phyloP scores from a whole-genome alignment of 2,113 vertebrate genomes.

The Engraulis encrasicolus region DNA sequence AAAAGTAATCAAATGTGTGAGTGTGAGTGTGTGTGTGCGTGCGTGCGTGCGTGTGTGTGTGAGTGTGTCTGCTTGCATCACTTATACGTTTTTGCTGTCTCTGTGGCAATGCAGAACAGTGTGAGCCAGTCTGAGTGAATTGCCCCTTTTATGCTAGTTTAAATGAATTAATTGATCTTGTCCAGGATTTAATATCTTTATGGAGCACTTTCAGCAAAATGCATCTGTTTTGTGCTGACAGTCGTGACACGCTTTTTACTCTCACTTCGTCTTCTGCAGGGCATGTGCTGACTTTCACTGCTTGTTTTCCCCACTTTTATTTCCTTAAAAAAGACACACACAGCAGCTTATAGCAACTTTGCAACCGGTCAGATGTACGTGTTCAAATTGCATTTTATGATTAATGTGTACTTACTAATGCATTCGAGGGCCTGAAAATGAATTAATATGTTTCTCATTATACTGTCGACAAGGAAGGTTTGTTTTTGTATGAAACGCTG shows the following conservation, averaged over 20 bases:
- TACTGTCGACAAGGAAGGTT: background rate
- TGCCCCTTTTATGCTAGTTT: background rate
- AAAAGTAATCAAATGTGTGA: too few relatives aligned
- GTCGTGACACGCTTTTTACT: background rate
- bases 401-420: background rate
- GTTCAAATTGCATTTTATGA: background rate
- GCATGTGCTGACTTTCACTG: background rate
- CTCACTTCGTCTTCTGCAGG: background rate
- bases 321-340: background rate
- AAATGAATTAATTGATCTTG: slow-evolving; percentile 19
- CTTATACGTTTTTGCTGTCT: background rate
- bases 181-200: slow-evolving; percentile 10
- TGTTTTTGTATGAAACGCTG: too few relatives aligned
- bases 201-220: background rate
- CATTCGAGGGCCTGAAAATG: background rate
- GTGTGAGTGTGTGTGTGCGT: background rate
- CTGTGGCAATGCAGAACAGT: background rate
- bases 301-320: background rate
- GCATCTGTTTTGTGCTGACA: background rate
- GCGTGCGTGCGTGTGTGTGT: background rate
- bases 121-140: background rate
- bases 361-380: background rate
- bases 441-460: background rate
- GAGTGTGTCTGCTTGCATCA: background rate
- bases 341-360: background rate